phyloP scores from a whole-genome alignment of 2,113 vertebrate genomes.

The Daubentonia madagascariensis region DNA sequence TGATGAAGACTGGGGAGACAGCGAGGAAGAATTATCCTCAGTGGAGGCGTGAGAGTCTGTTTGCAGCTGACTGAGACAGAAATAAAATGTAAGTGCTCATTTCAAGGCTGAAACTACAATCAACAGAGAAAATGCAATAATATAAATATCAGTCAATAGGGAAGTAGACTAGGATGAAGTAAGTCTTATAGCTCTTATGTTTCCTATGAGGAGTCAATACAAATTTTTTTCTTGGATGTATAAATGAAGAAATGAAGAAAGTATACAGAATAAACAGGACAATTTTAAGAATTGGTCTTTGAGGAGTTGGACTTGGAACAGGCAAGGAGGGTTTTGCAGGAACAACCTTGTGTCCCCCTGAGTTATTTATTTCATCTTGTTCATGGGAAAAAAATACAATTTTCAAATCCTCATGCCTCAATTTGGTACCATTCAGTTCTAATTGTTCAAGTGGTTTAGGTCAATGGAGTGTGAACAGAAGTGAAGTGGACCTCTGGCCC shows the following conservation, averaged over 20 bases:
- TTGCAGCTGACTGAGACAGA: not conserved
- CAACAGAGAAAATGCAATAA: not conserved
- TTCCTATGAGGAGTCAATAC: not conserved
- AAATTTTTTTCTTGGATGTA: not conserved
- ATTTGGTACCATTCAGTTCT: not conserved
- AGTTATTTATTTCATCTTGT: not conserved
- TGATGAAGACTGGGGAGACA: not conserved
- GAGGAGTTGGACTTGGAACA: not conserved
- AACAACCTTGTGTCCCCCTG: not conserved
- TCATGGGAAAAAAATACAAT: not conserved
- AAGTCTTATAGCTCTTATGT: not conserved
- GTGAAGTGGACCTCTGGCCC: not conserved
- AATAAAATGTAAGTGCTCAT: not conserved
- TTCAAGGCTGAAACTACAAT: not conserved
- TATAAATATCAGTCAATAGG: not conserved
- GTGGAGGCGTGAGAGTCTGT: not conserved
- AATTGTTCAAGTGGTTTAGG: not conserved
- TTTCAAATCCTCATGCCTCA: not conserved
- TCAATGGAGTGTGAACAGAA: not conserved
- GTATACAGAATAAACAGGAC: not conserved
- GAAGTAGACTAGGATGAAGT: not conserved
- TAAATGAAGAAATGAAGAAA: not conserved
- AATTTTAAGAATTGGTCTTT: not conserved
- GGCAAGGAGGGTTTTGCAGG: not conserved
- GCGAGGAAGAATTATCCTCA: not conserved